Evolutionary conservation across 2,797 vertebrate genomes (phyloP).

Genomic region (Microchirus variegatus): DNA sequence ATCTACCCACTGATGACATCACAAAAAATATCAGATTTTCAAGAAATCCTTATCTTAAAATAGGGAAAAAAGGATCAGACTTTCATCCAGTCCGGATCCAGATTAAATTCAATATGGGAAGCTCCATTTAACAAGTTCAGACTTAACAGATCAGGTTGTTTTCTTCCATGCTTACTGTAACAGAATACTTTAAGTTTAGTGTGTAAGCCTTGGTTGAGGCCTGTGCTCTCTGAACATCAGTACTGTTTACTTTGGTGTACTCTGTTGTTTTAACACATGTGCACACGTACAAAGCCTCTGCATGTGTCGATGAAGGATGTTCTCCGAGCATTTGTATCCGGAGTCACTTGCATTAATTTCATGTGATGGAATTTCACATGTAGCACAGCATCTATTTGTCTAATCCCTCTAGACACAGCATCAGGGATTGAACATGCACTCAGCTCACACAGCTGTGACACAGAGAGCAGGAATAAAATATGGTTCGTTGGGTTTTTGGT

Average conservation of each 20-base stretch:
- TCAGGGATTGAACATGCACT: conserved; percentile 16
- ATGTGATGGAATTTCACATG: conserved; percentile 32
- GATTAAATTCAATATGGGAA: too few relatives aligned
- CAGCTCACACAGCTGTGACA: conserved; percentile 41
- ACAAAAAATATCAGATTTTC: too few relatives aligned
- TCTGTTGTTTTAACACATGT: conserved; percentile 11
- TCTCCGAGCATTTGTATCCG: conserved; percentile 35
- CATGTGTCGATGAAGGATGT: conserved; percentile 1
- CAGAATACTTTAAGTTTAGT: too few relatives aligned
- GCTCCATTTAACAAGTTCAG: too few relatives aligned
- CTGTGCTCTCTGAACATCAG: too few relatives aligned
- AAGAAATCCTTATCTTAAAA: too few relatives aligned
- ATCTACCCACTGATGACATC: too few relatives aligned
- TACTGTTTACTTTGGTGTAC: not conserved
- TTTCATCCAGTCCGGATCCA: too few relatives aligned
- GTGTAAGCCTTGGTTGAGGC: too few relatives aligned
- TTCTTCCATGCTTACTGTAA: too few relatives aligned
- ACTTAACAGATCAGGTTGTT: too few relatives aligned
- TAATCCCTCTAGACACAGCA: conserved; percentile 29
- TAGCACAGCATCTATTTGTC: conserved; percentile 25
- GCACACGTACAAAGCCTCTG: not conserved
- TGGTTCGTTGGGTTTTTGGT: not conserved
- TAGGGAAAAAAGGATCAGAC: too few relatives aligned
- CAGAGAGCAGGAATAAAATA: conserved; percentile 7
- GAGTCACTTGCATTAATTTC: conserved; percentile 43